Conservation (phyloP, 2,888 invertebrate species). For the Druceiella hillmani region DNA sequence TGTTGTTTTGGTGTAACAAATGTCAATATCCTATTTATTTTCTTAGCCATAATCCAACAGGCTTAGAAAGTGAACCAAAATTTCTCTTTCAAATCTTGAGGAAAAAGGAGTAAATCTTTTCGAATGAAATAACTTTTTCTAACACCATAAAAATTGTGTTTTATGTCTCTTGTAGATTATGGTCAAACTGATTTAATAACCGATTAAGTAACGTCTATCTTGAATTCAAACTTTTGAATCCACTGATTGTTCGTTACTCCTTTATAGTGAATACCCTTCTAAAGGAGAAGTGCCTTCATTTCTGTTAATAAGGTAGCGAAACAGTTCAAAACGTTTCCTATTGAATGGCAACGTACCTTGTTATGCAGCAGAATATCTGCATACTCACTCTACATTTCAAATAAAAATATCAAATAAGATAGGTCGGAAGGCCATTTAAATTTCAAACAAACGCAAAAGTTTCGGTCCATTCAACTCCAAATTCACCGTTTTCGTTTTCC, state of each 20-base stretch:
- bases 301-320: conserved; percentile 20
- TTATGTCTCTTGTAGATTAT: conserved; percentile 24
- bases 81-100: conserved; percentile 13
- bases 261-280: conserved; percentile 26
- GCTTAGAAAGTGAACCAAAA: no score
- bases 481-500: conserved; percentile 1
- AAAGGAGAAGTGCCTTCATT: conserved; percentile 26
- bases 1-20: neutral
- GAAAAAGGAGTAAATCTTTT: conserved; percentile 23
- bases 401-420: conserved; percentile 15
- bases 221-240: conserved; percentile 28
- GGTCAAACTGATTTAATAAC: no score
- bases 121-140: conserved; percentile 19
- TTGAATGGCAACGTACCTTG: conserved; percentile 24
- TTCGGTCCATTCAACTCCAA: neutral
- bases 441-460: neutral
- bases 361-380: conserved; percentile 15
- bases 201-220: conserved; percentile 26
- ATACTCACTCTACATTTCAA: conserved; percentile 25
- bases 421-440: neutral
- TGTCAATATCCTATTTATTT: conserved; percentile 21
- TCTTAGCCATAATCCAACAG: conserved; percentile 18
- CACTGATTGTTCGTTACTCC: conserved; percentile 25
- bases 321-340: conserved; percentile 21
- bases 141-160: conserved; percentile 23